These are phyloP conservation scores for Neostethus bicornis DNA, from an alignment of 2,797 vertebrate species.

Conservation along the genomic window DNA sequence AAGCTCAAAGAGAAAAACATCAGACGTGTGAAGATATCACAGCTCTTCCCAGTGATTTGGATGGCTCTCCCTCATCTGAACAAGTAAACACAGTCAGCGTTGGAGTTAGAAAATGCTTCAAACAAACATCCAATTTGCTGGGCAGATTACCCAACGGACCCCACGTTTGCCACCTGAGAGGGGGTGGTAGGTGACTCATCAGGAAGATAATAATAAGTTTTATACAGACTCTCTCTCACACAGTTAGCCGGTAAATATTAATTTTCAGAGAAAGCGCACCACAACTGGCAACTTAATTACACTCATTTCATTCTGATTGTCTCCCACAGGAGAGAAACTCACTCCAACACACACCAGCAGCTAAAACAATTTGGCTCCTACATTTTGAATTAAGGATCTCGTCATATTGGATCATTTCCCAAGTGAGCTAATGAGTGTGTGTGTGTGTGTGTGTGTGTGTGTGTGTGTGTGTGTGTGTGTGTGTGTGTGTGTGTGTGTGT, in stretches of 20 bases:
- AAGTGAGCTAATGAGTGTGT: slow-evolving; percentile 16
- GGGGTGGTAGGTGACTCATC: slow-evolving; percentile 56
- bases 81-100: slow-evolving; percentile 24
- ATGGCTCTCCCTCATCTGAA: slow-evolving; percentile 32
- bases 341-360: slow-evolving; percentile 26
- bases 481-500: too few species aligned
- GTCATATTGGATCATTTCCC: slow-evolving; percentile 65
- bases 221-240: slow-evolving; percentile 28
- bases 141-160: slow-evolving; percentile 75
- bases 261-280: slow-evolving; percentile 71
- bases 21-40: slow-evolving; percentile 35
- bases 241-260: slow-evolving; percentile 69
- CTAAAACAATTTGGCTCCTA: slow-evolving; percentile 51
- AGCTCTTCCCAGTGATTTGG: slow-evolving; percentile 22
- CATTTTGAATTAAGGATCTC: slow-evolving; percentile 61
- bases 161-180: slow-evolving; percentile 63
- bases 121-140: slow-evolving; percentile 80
- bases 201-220: slow-evolving; percentile 65
- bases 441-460: slow-evolving; percentile 11
- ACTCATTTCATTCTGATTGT: slow-evolving; percentile 79
- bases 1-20: slow-evolving; percentile 14
- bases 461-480: too few species aligned
- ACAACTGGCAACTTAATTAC: slow-evolving; percentile 80
- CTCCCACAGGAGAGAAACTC: slow-evolving; percentile 64
- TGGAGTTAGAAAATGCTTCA: slow-evolving; percentile 62